Evolutionary conservation across 1,140 invertebrate species (phyloP), one percentile per base, ranked within the genome.

Genomic region (Archegozetes longisetosus): DNA sequence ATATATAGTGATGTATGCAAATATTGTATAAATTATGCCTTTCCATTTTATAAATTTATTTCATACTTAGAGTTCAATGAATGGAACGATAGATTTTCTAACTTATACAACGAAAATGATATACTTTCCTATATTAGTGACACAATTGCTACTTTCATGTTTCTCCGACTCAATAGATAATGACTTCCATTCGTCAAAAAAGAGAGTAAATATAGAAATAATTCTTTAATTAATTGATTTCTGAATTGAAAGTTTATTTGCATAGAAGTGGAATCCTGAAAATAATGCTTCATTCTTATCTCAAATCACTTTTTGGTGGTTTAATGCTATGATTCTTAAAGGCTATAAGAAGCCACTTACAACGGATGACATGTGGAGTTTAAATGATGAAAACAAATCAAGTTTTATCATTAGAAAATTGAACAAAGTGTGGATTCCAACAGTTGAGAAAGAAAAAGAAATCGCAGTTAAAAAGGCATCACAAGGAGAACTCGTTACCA

Each of bases 251-350:
- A 40, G 6, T 40, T 9, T 9, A 40, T 40, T 40, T 9, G 6
- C 17, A 9, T 40, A 40, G 32, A 40, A 40, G 17, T 9, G 6
- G 17, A 58, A 88, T 73, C 93, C 94, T 53, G 91, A 97, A 71
- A 75, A 79, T 53, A 72, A 75, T 58, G 78, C 88, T 40, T 90
- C 90, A 23, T 96, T 94, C 71, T 78, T 90, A 20, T 92, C 88
- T 22, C 79, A 81, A 54, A 72, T 98, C 2, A 78, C 85, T 0
- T 98, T 93, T 71, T 80, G 82, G 56, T 98, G 94, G 94, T 94
- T 97, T 71, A 86, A 91, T 71, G 62, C 72, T 4, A 20, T 61
- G 2, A 27, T 61, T 9, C 9, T 3, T n/a, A 54, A 48, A 24
- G 32, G 3, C 25, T 40, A 29, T 17, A 48, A 53, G 13, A 40